Percentiles rank a stretch among this genome's conserved stretches.
Conservation (phyloP, 2,113 vertebrate species). For the Speoplatyrhinus poulsoni region DNA sequence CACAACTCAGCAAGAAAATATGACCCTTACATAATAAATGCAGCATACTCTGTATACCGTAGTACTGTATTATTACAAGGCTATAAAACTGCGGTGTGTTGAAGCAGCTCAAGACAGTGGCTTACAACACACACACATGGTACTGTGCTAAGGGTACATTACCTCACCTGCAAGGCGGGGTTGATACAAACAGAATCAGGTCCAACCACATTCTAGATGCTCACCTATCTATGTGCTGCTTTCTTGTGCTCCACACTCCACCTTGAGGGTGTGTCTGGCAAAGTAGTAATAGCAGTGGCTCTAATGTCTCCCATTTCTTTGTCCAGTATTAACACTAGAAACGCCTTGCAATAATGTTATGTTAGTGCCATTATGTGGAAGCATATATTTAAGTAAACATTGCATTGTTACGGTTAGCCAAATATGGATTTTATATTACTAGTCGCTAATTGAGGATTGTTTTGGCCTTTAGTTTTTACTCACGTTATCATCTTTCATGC, state of each 20-base stretch:
- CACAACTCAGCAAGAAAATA: neutral
- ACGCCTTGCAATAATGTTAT: neutral
- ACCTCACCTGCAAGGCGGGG: conserved; percentile 47
- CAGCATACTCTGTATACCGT: neutral
- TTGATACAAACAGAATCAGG: conserved; percentile 43
- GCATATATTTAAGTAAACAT: too few species aligned
- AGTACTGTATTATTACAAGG: neutral
- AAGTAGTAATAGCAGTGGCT: neutral
- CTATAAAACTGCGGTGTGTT: neutral
- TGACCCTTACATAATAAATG: conserved; percentile 24
- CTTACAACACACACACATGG: neutral
- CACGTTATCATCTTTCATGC: too few species aligned
- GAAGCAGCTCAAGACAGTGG: conserved; percentile 28
- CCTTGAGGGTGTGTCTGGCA: neutral
- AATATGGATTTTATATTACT: too few species aligned
- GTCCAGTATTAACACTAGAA: neutral
- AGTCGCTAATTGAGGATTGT: too few species aligned
- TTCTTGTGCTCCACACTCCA: neutral
- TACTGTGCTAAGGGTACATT: conserved; percentile 10
- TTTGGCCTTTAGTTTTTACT: too few species aligned
- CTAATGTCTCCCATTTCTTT: neutral
- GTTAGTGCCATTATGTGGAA: neutral
- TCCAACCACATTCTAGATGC: conserved; percentile 52
- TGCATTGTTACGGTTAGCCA: too few species aligned
- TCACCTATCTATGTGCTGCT: neutral